A percentile compares a stretch with the other conserved stretches of the same genome.
Conservation (phyloP, 2,888 invertebrate species). For the Sicus ferrugineus region DNA sequence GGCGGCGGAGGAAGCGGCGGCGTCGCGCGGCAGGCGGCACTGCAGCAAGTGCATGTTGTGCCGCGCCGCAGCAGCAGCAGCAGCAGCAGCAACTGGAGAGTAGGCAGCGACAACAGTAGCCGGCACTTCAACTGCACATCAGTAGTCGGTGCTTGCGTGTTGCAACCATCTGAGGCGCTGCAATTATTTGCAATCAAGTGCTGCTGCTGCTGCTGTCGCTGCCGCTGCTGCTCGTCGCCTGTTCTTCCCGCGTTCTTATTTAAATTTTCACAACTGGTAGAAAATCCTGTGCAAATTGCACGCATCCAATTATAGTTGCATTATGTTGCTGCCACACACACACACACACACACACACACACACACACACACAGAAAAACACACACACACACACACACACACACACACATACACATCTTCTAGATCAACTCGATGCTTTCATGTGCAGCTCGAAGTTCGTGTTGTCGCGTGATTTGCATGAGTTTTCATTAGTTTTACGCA, state of each 20-base stretch:
- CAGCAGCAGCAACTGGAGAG: conserved; percentile 3
- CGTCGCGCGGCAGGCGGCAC: conserved; percentile 21
- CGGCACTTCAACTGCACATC: no score
- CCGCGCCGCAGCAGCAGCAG: no score
- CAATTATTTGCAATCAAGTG: conserved; percentile 44
- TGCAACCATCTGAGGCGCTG: conserved; percentile 33
- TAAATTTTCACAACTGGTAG: conserved; percentile 9
- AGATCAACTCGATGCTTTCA: no score
- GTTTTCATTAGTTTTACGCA: conserved; percentile 5
- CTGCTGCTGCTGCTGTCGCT: conserved; percentile 22
- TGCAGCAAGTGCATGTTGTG: no score
- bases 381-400: no score
- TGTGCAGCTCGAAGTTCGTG: no score
- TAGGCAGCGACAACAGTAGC: conserved; percentile 22
- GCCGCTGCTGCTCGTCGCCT: neutral
- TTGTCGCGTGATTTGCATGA: neutral
- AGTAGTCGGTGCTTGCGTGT: no score
- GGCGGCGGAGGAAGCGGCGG: conserved; percentile 31
- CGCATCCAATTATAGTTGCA: conserved; percentile 11
- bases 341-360: no score
- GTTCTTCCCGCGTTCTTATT: conserved; percentile 19
- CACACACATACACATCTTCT: neutral
- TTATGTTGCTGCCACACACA: no score
- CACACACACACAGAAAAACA: no score
- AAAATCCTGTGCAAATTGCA: conserved; percentile 16